Evolutionary conservation across 2,888 invertebrate genomes (phyloP), one percentile per base, ranked within the genome.

Genomic region (Reticulitermes lucifugus): DNA sequence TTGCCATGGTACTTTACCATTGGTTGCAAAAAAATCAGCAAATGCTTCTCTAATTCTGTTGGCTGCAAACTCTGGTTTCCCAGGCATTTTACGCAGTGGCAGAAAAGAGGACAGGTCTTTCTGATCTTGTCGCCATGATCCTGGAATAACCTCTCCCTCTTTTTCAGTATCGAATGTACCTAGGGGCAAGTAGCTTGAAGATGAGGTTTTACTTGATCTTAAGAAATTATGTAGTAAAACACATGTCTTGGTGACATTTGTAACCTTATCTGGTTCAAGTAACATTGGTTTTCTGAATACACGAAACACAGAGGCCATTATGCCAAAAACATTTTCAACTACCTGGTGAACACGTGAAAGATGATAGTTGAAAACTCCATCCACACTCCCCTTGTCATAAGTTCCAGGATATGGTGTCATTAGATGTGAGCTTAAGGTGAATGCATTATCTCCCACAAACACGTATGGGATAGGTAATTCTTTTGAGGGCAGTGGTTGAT

Each of bases 41-140:
- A 35, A 65, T 22, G 75, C 21, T 3, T 75, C 35, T 22, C 75
- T 22, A 35, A 22, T 75, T 25, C 25, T 21, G n/a, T 29, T 75
- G 21, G 75, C 75, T 75, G n/a, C n/a, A 22, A 22, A 22, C 21
- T n/a, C 65, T 65, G 75, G 65, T 65, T 65, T 65, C n/a, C 65
- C n/a, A 65, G 65, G 22, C 65, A 65, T n/a, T 21, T 79, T 79
- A 18, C 43, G 14, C 43, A 79, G 2, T 14, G 18, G 22, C 46
- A 22, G 5, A 22, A 79, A 41, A 18, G 35, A 79, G 21, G 82
- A 12, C 55, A 82, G 55, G 55, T 41, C 60, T 29, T 60, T 60
- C 25, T 82, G 29, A 81, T 86, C 85, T 75, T 87, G 79, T 83
- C 88, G 85, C 87, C 87, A 88, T 80, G 85, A 83, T 65, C 88